A percentile compares a stretch with the other conserved stretches of the same genome.
These are phyloP conservation scores for Syrista parreyssii DNA, from an alignment of 2,888 invertebrate species.

Conservation along the genomic window DNA sequence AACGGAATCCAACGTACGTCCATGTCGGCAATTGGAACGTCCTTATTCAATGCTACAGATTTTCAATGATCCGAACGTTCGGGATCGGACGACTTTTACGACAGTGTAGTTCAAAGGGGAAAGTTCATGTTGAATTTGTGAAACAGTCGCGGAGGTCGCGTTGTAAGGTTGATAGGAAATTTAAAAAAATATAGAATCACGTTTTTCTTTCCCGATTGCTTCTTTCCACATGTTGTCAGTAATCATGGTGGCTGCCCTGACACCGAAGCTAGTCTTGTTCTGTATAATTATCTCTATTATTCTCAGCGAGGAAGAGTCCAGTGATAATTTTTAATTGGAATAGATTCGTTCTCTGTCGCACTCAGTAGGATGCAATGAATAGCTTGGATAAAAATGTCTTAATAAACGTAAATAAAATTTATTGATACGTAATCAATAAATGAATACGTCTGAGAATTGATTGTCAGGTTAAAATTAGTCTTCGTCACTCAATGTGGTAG, in stretches of 20 bases:
- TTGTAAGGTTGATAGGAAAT: background rate
- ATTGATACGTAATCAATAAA: background rate
- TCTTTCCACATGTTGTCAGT: background rate
- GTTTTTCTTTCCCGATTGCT: background rate
- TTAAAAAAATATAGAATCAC: background rate
- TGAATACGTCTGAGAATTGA: background rate
- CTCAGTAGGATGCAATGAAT: background rate
- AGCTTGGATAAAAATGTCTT: background rate
- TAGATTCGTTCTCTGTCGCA: background rate
- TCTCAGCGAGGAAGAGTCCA: background rate
- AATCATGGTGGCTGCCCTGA: background rate
- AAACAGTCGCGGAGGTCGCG: background rate
- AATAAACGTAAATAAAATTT: no score
- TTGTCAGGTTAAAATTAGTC: background rate
- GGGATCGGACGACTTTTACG: no score
- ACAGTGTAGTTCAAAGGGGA: no score
- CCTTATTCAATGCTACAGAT: background rate
- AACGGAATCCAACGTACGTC: background rate
- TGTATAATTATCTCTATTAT: background rate
- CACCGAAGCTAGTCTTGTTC: background rate
- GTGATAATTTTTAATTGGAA: background rate
- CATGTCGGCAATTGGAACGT: background rate
- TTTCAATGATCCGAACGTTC: background rate
- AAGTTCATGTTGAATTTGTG: no score
- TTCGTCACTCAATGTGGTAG: background rate